Conservation (phyloP, 2,113 vertebrate species). For the Silurus glanis region DNA sequence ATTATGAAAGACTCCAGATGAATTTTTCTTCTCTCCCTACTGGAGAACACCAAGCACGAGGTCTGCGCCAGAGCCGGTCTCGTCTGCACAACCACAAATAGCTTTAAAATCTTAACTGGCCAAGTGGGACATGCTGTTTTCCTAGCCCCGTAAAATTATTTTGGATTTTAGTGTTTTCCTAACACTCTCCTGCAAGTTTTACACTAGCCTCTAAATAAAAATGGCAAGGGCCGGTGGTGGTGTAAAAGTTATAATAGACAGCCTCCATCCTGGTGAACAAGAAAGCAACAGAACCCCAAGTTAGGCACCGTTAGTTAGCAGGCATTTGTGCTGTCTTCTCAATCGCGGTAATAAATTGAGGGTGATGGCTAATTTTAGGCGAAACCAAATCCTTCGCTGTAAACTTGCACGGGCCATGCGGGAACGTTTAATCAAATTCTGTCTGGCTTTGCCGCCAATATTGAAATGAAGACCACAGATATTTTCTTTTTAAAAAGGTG, state of each 20-base stretch:
- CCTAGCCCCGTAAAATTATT: slow-evolving; percentile 68
- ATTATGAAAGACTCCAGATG: slow-evolving; percentile 51
- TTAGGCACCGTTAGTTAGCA: slow-evolving; percentile 66
- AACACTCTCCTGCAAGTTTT: slow-evolving; percentile 66
- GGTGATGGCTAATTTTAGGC: slow-evolving; percentile 81
- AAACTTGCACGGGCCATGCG: slow-evolving; percentile 70
- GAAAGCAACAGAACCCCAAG: slow-evolving; percentile 71
- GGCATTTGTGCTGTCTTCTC: slow-evolving; percentile 68
- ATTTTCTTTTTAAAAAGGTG: slow-evolving; percentile 32
- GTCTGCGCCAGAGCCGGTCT: slow-evolving; percentile 36
- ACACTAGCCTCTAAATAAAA: slow-evolving; percentile 59
- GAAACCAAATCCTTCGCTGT: slow-evolving; percentile 73
- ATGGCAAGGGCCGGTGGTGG: slow-evolving; percentile 50
- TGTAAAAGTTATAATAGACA: slow-evolving; percentile 65
- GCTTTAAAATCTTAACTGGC: slow-evolving; percentile 64
- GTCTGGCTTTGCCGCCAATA: slow-evolving; percentile 70
- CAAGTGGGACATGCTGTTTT: slow-evolving; percentile 62
- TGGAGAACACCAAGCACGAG: slow-evolving; percentile 30
- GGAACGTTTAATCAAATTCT: slow-evolving; percentile 78
- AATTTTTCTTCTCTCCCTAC: slow-evolving; percentile 42
- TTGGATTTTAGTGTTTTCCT: slow-evolving; percentile 72
- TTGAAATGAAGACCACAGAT: slow-evolving; percentile 59
- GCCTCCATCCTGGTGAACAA: slow-evolving; percentile 70
- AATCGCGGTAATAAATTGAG: slow-evolving; percentile 79
- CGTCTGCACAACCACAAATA: slow-evolving; percentile 53